Evolutionary conservation across 1,140 invertebrate species (phyloP), one percentile per base, ranked within the genome.

Genomic region (Macrocentrus cingulum): DNA sequence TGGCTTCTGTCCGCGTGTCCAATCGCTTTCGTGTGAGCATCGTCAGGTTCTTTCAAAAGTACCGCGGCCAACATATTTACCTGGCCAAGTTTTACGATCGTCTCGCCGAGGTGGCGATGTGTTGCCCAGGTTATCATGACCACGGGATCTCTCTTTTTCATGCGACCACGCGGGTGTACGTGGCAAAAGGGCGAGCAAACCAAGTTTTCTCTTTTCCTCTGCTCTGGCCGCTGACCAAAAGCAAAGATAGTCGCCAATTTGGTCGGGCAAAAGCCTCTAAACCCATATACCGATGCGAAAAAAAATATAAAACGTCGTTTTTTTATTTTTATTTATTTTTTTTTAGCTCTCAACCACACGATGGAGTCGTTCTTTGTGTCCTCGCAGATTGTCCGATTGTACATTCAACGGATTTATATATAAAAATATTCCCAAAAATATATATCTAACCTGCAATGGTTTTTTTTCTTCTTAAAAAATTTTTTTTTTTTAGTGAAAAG

Each of bases 21-120:
- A 50, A 50, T 49, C 59, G 61, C 36, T 59, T 39, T 44, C 54
- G 52, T 39, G 8, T 4, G 13, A 15, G 8, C n/a, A n/a, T n/a
- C n/a, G n/a, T 8, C 8, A 39, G 36, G 39, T 39, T 45, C 56
- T 64, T 66, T 73, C 77, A 78, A 77, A 79, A 72, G 74, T 59
- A 65, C 76, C 77, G 75, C 76, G 62, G 59, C 49, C 53, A 44
- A 34, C 4, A 19, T 37, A 34, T 65, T 73, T 77, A 75, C 74
- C 75, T 77, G 74, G 64, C 65, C 68, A 72, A 79, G 72, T 80
- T 79, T 80, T 80, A 80, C 76, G 77, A 79, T 77, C 76, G 73
- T 76, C 77, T 75, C 70, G 73, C 54, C 76, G 71, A 79, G 77
- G 77, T 79, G 77, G 74, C 74, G 76, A 78, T 79, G 77, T 76